These are phyloP conservation scores for Malachius bipustulatus DNA, from an alignment of 2,888 invertebrate species.

Conservation along the genomic window DNA sequence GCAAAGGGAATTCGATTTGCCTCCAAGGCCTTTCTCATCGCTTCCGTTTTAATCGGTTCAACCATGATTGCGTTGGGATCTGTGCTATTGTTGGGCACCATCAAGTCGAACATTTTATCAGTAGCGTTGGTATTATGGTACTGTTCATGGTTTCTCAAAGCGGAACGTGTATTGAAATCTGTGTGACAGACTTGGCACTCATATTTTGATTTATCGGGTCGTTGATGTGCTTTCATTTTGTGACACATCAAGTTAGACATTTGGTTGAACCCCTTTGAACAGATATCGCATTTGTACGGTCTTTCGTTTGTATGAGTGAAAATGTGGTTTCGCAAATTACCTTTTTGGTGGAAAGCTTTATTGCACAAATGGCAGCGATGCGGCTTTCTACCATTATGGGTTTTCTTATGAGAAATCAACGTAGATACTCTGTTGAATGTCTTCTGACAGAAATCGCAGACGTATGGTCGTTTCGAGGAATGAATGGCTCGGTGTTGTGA, in stretches of 20 bases:
- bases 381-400: conserved; percentile 61
- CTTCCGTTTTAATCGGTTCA: conserved; percentile 59
- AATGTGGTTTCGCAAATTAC: conserved; percentile 63
- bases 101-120: conserved; percentile 9
- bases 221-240: conserved; percentile 44
- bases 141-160: conserved; percentile 45
- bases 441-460: conserved; percentile 63
- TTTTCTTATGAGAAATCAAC: conserved; percentile 68
- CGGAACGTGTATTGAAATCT: conserved; percentile 42
- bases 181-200: conserved; percentile 42
- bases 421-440: conserved; percentile 70
- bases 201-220: conserved; percentile 42
- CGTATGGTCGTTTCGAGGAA: conserved; percentile 59
- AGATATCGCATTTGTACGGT: conserved; percentile 64
- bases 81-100: conserved; percentile 18
- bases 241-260: conserved; percentile 72
- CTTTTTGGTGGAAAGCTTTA: conserved; percentile 73
- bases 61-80: conserved; percentile 48
- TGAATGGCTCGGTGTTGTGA: conserved; percentile 70
- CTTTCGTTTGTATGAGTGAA: conserved; percentile 69
- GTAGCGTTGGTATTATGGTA: conserved; percentile 42
- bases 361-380: conserved; percentile 62
- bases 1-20: conserved; percentile 60
- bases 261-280: conserved; percentile 67
- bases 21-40: conserved; percentile 52